These are phyloP conservation scores for Heliothis virescens DNA, from an alignment of 1,140 invertebrate species.

Conservation along the genomic window DNA sequence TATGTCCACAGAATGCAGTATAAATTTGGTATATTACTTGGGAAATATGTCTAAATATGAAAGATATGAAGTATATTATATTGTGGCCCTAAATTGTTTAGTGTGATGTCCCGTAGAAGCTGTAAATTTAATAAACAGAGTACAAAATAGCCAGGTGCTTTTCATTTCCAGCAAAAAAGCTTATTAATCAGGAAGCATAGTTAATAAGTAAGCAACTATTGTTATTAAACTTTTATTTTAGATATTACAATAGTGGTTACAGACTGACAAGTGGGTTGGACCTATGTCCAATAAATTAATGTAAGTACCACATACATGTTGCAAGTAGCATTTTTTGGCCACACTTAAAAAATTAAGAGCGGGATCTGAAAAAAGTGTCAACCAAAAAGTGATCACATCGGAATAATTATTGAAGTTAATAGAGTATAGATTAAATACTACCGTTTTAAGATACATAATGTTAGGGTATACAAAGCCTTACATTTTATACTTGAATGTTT, in stretches of 20 bases:
- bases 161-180: too few relatives aligned
- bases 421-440: constrained; percentile 60
- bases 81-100: neutral
- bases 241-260: constrained; percentile 69
- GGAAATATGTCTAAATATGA: constrained; percentile 68
- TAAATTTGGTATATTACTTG: constrained; percentile 86
- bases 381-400: constrained; percentile 83
- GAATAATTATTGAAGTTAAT: constrained; percentile 78
- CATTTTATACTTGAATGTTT: constrained; percentile 57
- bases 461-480: constrained; percentile 52
- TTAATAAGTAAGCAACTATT: too few relatives aligned
- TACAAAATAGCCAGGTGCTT: too few relatives aligned
- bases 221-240: constrained; percentile 80
- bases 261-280: constrained; percentile 73
- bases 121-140: neutral
- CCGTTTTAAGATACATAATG: constrained; percentile 64
- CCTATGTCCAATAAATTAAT: constrained; percentile 76
- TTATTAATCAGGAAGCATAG: too few relatives aligned
- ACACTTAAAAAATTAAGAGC: constrained; percentile 70
- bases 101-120: neutral
- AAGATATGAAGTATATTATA: neutral
- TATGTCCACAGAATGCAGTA: constrained; percentile 89
- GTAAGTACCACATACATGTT: constrained; percentile 64
- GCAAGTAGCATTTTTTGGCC: constrained; percentile 65
- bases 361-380: constrained; percentile 67